Base-by-base conservation (phyloP, 2,113 vertebrate species). In the Sinocyclocheilus grahami region DNA sequence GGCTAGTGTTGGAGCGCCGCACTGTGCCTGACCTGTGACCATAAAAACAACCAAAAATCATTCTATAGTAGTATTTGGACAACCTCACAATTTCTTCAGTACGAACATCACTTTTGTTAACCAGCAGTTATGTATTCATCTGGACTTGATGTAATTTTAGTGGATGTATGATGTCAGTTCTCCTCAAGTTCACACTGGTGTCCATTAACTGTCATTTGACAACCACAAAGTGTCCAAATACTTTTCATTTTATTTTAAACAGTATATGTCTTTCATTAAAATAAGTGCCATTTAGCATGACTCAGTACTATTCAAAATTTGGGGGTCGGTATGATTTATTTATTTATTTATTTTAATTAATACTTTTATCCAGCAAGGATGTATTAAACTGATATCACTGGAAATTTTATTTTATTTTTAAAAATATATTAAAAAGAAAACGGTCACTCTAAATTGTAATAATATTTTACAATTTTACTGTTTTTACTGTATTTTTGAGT, bases 1-100 rank as follows among this genome's bases (percentile, higher is more conserved):
- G 98, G 89, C 98, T 99, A 13, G 98, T 99, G 90, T 97, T 98
- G 13, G 98, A 99, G 78, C 98, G 97, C 4, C 97, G 93, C 76
- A 99, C 98, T 6, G 94, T 95, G 58, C 96, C 95, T 30, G 97
- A 96, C 92, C 97, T 99, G 88, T 2, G 86, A 74, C 51, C 39
- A 89, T 42, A 88, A 78, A 62, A 63, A 46, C 65, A 22, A 14
- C 2, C 18, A 78, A 58, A 78, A 16, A 78, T 53, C 24, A 46
- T 24, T 46, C 9, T 13, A 22, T n/a, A 13, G 10, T 46, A 7
- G 22, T 48, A 24, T 48, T 48, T 14, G 22, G 11, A 27, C 12
- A 24, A 48, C 39, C 5, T 3, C 48, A 75, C 22, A 74, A 74
- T 13, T 18, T 18, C 1, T 14, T 69, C 1, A 72, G 18, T 18